Conservation (phyloP, 2,888 invertebrate genomes). For the Thyatira batis region DNA sequence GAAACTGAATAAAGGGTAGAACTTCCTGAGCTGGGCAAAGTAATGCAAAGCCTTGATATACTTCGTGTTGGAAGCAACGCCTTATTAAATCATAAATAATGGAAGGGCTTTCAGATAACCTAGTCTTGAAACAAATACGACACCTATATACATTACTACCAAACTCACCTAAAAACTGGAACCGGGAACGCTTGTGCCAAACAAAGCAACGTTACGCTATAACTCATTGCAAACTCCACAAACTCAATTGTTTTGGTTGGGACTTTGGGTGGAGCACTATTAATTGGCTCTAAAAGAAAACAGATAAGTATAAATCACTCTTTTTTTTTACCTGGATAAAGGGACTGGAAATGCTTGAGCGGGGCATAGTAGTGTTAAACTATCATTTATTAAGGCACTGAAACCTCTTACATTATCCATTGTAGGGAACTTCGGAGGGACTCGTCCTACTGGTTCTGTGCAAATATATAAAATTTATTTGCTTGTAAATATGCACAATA, state of each 20-base stretch:
- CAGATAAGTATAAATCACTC: slow-evolving; percentile 32
- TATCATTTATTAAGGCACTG: slow-evolving; percentile 75
- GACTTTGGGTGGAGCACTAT: slow-evolving; percentile 87
- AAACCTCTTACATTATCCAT: slow-evolving; percentile 85
- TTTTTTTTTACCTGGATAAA: slow-evolving; percentile 80
- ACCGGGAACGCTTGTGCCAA: slow-evolving; percentile 87
- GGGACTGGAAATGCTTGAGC: slow-evolving; percentile 87
- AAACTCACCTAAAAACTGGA: slow-evolving; percentile 86
- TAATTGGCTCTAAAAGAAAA: slow-evolving; percentile 85
- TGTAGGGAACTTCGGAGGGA: slow-evolving; percentile 87
- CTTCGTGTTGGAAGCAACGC: slow-evolving; percentile 78
- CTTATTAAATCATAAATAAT: slow-evolving; percentile 84
- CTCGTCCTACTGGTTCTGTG: slow-evolving; percentile 83
- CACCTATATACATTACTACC: slow-evolving; percentile 25
- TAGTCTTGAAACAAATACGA: slow-evolving; percentile 69
- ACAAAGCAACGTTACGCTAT: slow-evolving; percentile 85
- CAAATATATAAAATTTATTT: slow-evolving; percentile 35
- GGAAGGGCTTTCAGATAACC: slow-evolving; percentile 86
- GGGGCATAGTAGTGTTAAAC: slow-evolving; percentile 85
- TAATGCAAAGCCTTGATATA: slow-evolving; percentile 77
- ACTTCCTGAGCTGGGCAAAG: slow-evolving; percentile 85
- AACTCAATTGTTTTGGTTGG: slow-evolving; percentile 79
- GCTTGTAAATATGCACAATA: slow-evolving; percentile 13
- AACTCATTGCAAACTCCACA: slow-evolving; percentile 64
- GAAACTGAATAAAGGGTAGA: slow-evolving; percentile 85